Evolutionary conservation across 2,888 invertebrate species (phyloP).

Genomic region (Platypus cylindrus): DNA sequence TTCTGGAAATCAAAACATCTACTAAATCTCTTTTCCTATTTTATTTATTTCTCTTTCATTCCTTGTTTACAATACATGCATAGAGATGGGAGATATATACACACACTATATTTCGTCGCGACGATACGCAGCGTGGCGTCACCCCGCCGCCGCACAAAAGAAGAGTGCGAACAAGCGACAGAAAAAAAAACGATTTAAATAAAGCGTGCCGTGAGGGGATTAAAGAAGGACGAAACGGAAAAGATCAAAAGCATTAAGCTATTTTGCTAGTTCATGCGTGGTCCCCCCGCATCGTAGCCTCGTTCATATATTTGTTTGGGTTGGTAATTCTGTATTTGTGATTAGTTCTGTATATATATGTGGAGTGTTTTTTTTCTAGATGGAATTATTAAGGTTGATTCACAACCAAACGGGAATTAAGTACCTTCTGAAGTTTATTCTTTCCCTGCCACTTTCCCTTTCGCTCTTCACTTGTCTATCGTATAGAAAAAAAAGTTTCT

Average conservation of each 20-base stretch:
- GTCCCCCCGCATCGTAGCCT: neutral
- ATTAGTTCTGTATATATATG: constrained; percentile 9
- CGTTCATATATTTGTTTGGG: constrained; percentile 6
- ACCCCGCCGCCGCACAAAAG: too few relatives aligned
- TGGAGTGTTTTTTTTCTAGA: neutral
- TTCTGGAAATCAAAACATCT: constrained; percentile 13
- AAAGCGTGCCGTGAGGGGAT: constrained; percentile 12
- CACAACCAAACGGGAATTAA: too few relatives aligned
- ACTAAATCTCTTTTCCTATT: constrained; percentile 9
- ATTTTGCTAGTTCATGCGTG: constrained; percentile 3
- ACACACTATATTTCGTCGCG: too few relatives aligned
- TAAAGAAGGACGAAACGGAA: constrained; percentile 5
- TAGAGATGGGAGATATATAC: too few relatives aligned
- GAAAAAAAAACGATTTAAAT: constrained; percentile 12
- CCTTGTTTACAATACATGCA: too few relatives aligned
- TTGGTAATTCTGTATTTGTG: constrained; percentile 10
- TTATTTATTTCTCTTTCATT: too few relatives aligned
- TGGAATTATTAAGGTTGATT: constrained; percentile 1
- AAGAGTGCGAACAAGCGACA: too few relatives aligned
- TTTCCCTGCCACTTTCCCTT: too few relatives aligned
- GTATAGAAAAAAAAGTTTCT: neutral
- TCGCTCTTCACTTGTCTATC: neutral
- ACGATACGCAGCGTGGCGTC: too few relatives aligned
- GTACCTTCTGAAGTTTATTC: too few relatives aligned
- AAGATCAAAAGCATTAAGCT: constrained; percentile 12